Evolutionary conservation across 2,113 vertebrate genomes (phyloP).

Genomic region (Miniopterus natalensis): DNA sequence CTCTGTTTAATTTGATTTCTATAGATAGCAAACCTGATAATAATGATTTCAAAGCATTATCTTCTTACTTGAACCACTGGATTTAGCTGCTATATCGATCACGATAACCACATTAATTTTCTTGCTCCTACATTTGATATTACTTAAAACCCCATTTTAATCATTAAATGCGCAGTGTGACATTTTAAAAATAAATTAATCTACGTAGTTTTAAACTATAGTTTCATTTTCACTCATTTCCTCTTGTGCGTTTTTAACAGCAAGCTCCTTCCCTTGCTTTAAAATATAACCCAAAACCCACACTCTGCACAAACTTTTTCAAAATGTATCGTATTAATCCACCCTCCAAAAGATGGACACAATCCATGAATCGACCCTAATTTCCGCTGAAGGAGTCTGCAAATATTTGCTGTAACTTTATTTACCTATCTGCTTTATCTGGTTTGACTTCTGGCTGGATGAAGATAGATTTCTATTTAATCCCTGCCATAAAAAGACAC

Average conservation of each 20-base stretch:
- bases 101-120: background rate
- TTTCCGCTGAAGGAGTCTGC: background rate
- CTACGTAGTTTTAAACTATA: background rate
- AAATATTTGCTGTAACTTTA: slow-evolving; percentile 61
- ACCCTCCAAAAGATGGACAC: background rate
- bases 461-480: slow-evolving; percentile 40
- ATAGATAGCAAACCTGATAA: background rate
- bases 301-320: background rate
- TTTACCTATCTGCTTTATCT: slow-evolving; percentile 28
- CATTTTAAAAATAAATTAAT: slow-evolving; percentile 55
- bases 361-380: background rate
- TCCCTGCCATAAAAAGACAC: background rate
- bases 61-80: slow-evolving; percentile 23
- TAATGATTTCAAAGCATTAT: background rate
- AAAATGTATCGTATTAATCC: background rate
- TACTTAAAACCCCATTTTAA: slow-evolving; percentile 46
- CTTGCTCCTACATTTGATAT: slow-evolving; percentile 26
- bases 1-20: background rate
- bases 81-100: background rate
- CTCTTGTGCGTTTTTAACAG: background rate
- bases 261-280: slow-evolving; percentile 12
- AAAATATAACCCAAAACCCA: background rate
- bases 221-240: background rate
- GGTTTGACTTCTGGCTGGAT: background rate
- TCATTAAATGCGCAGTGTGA: background rate